Evolutionary conservation across 1,140 invertebrate genomes (phyloP).

Genomic region (Harpegnathos saltator): DNA sequence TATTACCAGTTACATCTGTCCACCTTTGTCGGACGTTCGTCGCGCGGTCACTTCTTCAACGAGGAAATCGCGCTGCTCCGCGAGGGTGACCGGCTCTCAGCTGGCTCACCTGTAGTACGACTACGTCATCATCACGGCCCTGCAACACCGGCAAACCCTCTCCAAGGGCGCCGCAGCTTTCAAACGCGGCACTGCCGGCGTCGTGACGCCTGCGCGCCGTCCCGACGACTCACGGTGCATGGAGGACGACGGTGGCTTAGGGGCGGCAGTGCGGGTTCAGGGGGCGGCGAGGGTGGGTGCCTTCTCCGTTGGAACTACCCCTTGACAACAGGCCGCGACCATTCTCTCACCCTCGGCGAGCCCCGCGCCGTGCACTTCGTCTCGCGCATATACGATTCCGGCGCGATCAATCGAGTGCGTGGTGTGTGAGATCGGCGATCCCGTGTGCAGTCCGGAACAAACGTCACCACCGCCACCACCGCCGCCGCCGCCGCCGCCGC

Average conservation of each 20-base stretch:
- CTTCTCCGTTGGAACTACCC: constrained; percentile 77
- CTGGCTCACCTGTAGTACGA: not conserved
- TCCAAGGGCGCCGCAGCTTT: constrained; percentile 26
- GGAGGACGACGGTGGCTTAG: constrained; percentile 72
- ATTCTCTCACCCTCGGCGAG: constrained; percentile 51
- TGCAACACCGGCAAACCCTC: not conserved
- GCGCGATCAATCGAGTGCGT: constrained; percentile 56
- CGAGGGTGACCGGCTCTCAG: not conserved
- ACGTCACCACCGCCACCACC: no score
- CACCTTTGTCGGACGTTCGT: not conserved
- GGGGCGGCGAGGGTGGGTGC: constrained; percentile 85
- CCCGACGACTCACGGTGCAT: constrained; percentile 68
- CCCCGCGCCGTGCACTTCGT: constrained; percentile 40
- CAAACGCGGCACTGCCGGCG: constrained; percentile 52
- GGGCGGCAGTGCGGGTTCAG: constrained; percentile 84
- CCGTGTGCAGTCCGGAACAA: not conserved
- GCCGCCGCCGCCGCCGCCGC: not conserved
- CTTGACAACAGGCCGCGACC: constrained; percentile 70
- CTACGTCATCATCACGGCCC: constrained; percentile 34
- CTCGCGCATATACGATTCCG: constrained; percentile 7
- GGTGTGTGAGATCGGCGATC: constrained; percentile 29
- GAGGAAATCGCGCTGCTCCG: no score
- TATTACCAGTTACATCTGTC: constrained; percentile 9
- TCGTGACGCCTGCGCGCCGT: constrained; percentile 70
- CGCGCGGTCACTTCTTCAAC: not conserved